A percentile compares a stretch with the other conserved stretches of the same genome.
These are phyloP conservation scores for Ascaphus truei DNA, from an alignment of 2,113 vertebrate genomes.

Conservation along the genomic window DNA sequence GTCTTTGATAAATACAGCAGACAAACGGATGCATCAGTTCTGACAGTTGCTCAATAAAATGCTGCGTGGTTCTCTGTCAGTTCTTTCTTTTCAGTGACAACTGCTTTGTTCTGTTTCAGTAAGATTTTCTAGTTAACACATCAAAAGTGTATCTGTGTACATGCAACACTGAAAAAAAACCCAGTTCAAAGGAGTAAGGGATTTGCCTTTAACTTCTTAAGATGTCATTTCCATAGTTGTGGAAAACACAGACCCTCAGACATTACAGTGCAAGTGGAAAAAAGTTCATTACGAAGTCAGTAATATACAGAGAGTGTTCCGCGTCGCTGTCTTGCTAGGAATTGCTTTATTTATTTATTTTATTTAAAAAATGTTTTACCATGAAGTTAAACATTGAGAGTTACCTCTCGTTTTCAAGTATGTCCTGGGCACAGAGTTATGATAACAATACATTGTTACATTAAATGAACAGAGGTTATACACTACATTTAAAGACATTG, in stretches of 20 bases:
- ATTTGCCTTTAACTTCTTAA: slow-evolving; percentile 72
- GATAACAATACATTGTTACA: too few species aligned
- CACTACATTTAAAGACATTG: too few species aligned
- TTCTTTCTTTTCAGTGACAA: slow-evolving; percentile 82
- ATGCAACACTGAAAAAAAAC: slow-evolving; percentile 67
- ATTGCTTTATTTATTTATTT: too few species aligned
- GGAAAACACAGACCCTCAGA: slow-evolving; percentile 50
- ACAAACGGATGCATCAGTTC: slow-evolving; percentile 69
- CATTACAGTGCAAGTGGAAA: slow-evolving; percentile 53
- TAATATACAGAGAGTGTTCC: neutral
- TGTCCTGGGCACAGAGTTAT: too few species aligned
- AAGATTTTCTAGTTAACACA: slow-evolving; percentile 90
- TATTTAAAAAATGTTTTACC: too few species aligned
- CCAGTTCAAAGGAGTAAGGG: slow-evolving; percentile 76
- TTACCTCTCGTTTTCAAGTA: too few species aligned
- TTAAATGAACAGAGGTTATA: too few species aligned
- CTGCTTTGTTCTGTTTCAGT: slow-evolving; percentile 87
- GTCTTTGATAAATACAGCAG: slow-evolving; percentile 77
- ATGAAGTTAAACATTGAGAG: too few species aligned
- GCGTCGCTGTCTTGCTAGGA: too few species aligned
- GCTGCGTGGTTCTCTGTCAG: slow-evolving; percentile 80
- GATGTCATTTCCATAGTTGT: slow-evolving; percentile 61
- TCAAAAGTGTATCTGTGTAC: slow-evolving; percentile 85
- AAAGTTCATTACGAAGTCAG: slow-evolving; percentile 42
- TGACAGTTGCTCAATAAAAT: slow-evolving; percentile 90